phyloP scores from a whole-genome alignment of 2,888 invertebrate species.

The Parapristionchus giblindavisi region DNA sequence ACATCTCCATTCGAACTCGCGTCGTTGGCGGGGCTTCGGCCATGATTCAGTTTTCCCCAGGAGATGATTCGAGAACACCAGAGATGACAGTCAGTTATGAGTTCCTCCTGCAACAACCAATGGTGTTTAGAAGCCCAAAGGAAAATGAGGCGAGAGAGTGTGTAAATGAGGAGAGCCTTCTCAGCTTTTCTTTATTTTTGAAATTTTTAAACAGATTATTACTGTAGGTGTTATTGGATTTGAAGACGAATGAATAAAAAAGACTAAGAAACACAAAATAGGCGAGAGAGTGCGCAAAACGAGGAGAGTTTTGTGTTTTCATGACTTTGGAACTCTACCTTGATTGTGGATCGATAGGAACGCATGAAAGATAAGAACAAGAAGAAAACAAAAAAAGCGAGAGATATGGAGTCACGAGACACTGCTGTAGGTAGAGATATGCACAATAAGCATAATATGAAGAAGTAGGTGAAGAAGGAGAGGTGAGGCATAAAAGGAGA shows the following conservation, averaged over 20 bases:
- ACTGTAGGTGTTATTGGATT: no score
- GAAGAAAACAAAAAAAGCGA: not conserved
- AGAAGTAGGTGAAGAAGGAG: no score
- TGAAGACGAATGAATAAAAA: no score
- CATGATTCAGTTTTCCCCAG: not conserved
- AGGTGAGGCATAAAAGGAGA: no score
- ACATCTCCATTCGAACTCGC: constrained; percentile 29
- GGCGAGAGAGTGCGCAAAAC: no score
- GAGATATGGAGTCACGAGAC: not conserved
- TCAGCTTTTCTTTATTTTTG: not conserved
- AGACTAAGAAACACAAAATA: no score
- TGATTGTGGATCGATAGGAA: no score
- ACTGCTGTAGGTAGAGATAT: not conserved
- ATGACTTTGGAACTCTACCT: no score
- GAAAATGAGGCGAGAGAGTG: not conserved
- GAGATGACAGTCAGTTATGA: not conserved
- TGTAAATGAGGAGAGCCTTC: not conserved
- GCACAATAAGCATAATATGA: not conserved
- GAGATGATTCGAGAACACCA: not conserved
- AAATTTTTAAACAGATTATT: no score
- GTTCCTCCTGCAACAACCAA: not conserved
- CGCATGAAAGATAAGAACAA: not conserved
- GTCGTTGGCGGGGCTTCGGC: constrained; percentile 35
- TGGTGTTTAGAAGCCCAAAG: no score
- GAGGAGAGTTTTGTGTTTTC: no score